Evolutionary conservation across 1,140 invertebrate genomes (phyloP).

Genomic region (Ceratitis capitata): DNA sequence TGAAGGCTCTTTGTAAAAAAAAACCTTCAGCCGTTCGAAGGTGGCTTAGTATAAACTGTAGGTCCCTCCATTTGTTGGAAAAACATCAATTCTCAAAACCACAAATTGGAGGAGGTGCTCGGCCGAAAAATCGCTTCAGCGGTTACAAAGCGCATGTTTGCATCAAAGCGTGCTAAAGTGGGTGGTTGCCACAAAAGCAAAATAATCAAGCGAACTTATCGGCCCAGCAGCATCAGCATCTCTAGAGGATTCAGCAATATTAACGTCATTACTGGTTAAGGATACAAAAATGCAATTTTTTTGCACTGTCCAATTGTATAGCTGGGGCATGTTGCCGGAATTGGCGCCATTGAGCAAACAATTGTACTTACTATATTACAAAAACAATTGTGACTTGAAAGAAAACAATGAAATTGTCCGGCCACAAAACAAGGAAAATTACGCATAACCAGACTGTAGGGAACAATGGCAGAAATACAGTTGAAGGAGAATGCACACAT

Average conservation of each 20-base stretch:
- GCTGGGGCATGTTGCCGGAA: background rate
- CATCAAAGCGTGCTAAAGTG: background rate
- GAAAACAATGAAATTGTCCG: background rate
- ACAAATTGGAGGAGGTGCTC: no score
- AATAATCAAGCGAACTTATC: background rate
- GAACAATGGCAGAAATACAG: background rate
- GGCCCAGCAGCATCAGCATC: background rate
- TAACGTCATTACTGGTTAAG: background rate
- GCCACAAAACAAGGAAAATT: background rate
- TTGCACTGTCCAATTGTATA: background rate
- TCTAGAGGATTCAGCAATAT: background rate
- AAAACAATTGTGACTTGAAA: background rate
- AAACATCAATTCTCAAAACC: no score
- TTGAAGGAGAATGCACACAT: background rate
- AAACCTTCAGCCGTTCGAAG: no score
- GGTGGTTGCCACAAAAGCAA: background rate
- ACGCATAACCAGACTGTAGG: background rate
- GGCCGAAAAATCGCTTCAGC: no score
- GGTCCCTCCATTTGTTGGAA: no score
- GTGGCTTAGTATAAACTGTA: no score
- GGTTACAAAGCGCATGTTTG: no score
- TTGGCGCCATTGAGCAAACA: background rate
- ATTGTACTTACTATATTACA: background rate
- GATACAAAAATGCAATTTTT: no score
- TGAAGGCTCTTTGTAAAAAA: no score